Base-by-base conservation (phyloP, 2,113 vertebrate genomes). In the Litocranius walleri region DNA sequence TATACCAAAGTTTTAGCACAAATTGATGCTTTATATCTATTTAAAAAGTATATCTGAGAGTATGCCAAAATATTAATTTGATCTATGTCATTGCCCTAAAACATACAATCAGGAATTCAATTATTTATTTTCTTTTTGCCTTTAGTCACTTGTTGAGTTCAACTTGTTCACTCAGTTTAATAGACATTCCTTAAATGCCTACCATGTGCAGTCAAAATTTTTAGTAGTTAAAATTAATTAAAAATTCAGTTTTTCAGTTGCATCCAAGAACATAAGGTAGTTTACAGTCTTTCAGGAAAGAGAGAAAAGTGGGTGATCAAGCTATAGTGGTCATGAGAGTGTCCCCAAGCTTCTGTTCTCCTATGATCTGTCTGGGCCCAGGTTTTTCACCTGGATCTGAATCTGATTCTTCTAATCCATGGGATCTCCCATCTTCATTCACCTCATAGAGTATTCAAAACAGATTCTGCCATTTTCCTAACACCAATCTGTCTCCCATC, bases 51-150 rank as follows among this genome's bases (percentile, higher is more conserved):
- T 57, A 81, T 62, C 74, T 64, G 23, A 86, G 40, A 97, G 48
- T 25, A 57, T 59, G 59, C 10, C 84, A 57, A 96, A 88, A 17
- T 62, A 15, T 91, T 67, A 11, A 40, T 88, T 78, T 50, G 21
- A 95, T 93, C 27, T 95, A 21, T 81, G 57, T 52, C 62, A 40
- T 95, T 97, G 90, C 56, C 90, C 95, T 82, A 90, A 90, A 96
- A 81, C 43, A 88, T 36, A 48, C 2, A 6, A 61, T 74, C 40
- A 61, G 1, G 56, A 36, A 89, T 81, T 90, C 71, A 78, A 78
- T 84, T 93, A 64, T 90, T 45, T 93, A 7, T 67, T 88, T 36
- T 91, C 30, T 71, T 92, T 13, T 71, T 90, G 45, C 7, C 84
- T 61, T 94, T 81, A 78, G 23, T 86, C 3, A 12, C 17, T 82